Percentiles rank a stretch among this genome's conserved stretches.
Conservation (phyloP, 2,113 vertebrate genomes). For the Clarias macrocephalus region DNA sequence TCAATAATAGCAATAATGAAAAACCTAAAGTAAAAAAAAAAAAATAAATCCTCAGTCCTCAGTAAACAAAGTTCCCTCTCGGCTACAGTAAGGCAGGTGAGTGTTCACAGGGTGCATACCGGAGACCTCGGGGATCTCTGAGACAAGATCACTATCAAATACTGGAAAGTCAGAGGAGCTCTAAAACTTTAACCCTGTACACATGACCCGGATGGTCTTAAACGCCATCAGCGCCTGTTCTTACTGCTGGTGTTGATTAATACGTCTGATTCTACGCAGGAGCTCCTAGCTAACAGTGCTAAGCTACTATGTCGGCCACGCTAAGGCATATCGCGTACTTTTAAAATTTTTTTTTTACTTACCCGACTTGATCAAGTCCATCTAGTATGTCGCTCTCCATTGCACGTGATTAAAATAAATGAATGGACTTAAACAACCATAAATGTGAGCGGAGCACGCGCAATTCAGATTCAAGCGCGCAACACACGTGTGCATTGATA, state of each 20-base stretch:
- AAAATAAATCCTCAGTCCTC: background rate
- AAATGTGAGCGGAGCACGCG: background rate
- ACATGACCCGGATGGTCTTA: too few species aligned
- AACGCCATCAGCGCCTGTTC: background rate
- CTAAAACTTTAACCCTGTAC: too few species aligned
- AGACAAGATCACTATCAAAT: background rate
- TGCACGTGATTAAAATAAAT: background rate
- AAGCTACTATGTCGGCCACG: background rate
- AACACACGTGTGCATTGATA: background rate
- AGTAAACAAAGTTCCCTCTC: background rate
- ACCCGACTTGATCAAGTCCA: conserved; percentile 51
- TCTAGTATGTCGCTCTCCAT: conserved; percentile 55
- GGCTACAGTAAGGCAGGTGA: background rate
- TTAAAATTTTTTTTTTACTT: conserved; percentile 7
- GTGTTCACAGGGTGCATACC: background rate
- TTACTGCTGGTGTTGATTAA: background rate
- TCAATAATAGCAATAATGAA: background rate
- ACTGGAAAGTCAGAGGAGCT: too few species aligned
- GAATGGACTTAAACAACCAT: background rate
- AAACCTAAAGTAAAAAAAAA: background rate
- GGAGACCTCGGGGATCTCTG: background rate
- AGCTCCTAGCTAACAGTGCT: background rate
- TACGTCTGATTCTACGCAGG: too few species aligned
- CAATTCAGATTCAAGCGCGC: background rate
- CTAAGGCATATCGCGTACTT: background rate